Conservation (phyloP, 2,888 invertebrate species). For the Athalia cordata region DNA sequence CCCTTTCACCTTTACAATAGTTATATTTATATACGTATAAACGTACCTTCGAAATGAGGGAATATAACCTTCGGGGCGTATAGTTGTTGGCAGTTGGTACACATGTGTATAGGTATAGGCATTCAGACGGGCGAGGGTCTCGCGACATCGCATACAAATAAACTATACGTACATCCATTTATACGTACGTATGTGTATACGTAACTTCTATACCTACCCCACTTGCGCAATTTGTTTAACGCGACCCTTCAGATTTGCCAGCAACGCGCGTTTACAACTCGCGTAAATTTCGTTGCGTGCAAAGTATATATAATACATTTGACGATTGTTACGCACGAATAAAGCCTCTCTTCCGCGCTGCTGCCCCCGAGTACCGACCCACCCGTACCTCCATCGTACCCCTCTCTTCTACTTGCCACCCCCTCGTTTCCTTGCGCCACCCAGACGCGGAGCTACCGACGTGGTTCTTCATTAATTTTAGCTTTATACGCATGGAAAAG, state of each 20-base stretch:
- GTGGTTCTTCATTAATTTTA: conserved; percentile 40
- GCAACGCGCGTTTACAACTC: conserved; percentile 24
- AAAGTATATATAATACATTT: conserved; percentile 29
- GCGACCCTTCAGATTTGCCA: conserved; percentile 34
- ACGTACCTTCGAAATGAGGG: neutral
- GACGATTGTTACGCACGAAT: conserved; percentile 40
- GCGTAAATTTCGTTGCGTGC: conserved; percentile 36
- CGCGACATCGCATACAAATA: no score
- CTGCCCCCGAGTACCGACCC: neutral
- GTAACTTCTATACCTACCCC: conserved; percentile 1
- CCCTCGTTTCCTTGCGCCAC: no score
- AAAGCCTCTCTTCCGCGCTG: conserved; percentile 8
- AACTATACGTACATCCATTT: no score
- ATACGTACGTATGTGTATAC: no score
- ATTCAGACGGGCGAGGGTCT: no score
- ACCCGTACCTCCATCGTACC: neutral
- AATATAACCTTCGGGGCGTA: neutral
- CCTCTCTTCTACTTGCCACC: neutral
- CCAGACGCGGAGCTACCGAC: neutral
- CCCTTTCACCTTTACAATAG: conserved; percentile 31
- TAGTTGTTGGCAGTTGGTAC: neutral
- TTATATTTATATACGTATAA: neutral
- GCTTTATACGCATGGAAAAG: conserved; percentile 36
- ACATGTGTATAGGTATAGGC: neutral
- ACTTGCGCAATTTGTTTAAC: conserved; percentile 40